Conservation (phyloP, 2,888 invertebrate genomes). For the Cerceris rybyensis region DNA sequence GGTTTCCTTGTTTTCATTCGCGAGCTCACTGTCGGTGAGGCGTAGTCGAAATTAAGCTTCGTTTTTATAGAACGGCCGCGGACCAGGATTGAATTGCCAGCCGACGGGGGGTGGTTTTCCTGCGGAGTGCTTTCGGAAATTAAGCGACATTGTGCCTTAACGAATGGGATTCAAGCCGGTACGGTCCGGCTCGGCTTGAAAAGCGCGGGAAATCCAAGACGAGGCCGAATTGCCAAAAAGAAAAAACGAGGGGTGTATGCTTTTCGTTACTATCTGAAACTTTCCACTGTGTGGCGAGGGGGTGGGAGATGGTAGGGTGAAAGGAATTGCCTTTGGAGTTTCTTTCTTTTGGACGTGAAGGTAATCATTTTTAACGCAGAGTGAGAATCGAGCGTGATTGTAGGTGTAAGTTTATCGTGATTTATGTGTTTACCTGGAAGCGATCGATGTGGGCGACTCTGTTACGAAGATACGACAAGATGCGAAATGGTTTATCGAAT, state of each 20-base stretch:
- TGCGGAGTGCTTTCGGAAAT: constrained; percentile 63
- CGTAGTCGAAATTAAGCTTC: constrained; percentile 57
- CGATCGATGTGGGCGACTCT: too few relatives aligned
- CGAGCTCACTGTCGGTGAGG: constrained; percentile 12
- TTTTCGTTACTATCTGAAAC: too few relatives aligned
- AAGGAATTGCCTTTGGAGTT: too few relatives aligned
- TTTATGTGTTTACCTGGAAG: too few relatives aligned
- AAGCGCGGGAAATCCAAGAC: constrained; percentile 32
- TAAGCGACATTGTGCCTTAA: constrained; percentile 68
- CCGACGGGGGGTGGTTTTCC: constrained; percentile 53
- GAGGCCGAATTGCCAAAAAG: constrained; percentile 3
- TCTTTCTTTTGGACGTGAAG: too few relatives aligned
- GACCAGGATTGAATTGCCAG: constrained; percentile 65
- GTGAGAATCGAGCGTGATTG: too few relatives aligned
- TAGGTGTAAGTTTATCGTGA: too few relatives aligned
- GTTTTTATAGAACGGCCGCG: constrained; percentile 59
- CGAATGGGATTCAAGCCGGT: constrained; percentile 66
- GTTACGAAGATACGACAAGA: too few relatives aligned
- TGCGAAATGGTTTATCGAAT: too few relatives aligned
- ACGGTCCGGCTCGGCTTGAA: constrained; percentile 46
- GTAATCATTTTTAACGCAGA: too few relatives aligned
- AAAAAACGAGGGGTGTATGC: constrained; percentile 14
- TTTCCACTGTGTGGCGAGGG: too few relatives aligned
- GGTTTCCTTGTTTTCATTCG: constrained; percentile 20
- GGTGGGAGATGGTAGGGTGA: too few relatives aligned